These are phyloP conservation scores for Parnassius glacialis DNA, from an alignment of 2,888 invertebrate species.

Conservation along the genomic window DNA sequence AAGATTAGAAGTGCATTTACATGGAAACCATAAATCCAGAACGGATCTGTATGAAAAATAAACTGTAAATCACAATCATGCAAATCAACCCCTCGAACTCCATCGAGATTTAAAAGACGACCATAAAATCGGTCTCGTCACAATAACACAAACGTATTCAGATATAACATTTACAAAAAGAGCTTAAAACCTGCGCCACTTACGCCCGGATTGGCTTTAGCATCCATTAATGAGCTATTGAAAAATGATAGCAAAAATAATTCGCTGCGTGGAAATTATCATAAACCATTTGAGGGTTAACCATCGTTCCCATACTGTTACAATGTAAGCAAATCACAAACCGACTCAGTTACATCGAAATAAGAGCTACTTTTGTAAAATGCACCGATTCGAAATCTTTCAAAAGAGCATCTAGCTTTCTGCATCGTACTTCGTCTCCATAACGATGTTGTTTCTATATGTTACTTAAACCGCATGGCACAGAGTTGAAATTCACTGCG, in stretches of 20 bases:
- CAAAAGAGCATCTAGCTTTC: constrained; percentile 48
- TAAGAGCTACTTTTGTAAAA: constrained; percentile 22
- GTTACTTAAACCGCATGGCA: constrained; percentile 23
- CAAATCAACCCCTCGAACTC: constrained; percentile 67
- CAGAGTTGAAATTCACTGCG: constrained; percentile 36
- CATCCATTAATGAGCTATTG: constrained; percentile 76
- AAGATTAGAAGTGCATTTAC: constrained; percentile 44
- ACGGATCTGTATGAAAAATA: constrained; percentile 46
- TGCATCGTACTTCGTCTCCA: constrained; percentile 37
- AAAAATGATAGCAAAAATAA: constrained; percentile 80
- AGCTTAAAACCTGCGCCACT: constrained; percentile 60
- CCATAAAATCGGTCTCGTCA: constrained; percentile 75
- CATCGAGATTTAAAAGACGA: constrained; percentile 69
- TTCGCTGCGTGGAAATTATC: constrained; percentile 65
- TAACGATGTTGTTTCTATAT: constrained; percentile 6
- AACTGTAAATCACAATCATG: constrained; percentile 77
- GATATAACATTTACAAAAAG: constrained; percentile 49
- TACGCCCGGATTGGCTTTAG: constrained; percentile 63
- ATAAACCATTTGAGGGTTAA: constrained; percentile 70
- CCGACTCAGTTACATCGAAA: constrained; percentile 23
- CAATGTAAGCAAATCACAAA: constrained; percentile 25
- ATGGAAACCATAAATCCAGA: constrained; percentile 48
- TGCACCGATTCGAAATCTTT: constrained; percentile 28
- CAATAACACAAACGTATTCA: constrained; percentile 61
- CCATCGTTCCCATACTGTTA: constrained; percentile 48